Evolutionary conservation across 2,888 invertebrate genomes (phyloP).

Genomic region (Pseudolycoriella hygida): DNA sequence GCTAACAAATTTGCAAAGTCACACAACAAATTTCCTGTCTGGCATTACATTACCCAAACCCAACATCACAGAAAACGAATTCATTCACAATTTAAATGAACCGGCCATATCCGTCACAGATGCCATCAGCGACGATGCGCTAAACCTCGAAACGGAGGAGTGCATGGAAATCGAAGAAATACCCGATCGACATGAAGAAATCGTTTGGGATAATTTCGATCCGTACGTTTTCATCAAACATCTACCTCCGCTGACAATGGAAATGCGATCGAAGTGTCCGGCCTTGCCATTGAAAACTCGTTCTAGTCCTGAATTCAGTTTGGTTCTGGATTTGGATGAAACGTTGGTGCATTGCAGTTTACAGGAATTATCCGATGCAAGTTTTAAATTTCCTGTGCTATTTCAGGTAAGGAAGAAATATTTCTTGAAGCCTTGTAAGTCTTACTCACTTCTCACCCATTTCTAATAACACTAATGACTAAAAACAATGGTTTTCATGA

Average conservation of each 20-base stretch:
- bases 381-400: constrained; percentile 82
- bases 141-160: constrained; percentile 13
- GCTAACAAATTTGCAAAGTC: constrained; percentile 29
- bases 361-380: constrained; percentile 78
- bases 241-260: constrained; percentile 62
- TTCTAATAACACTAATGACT: no score
- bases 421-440: no score
- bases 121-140: constrained; percentile 8
- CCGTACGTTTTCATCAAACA: constrained; percentile 85
- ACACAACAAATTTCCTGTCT: constrained; percentile 33
- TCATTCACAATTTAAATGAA: neutral
- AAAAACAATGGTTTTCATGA: no score
- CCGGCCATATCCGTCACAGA: neutral
- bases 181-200: constrained; percentile 12
- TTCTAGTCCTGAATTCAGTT: constrained; percentile 82
- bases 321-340: constrained; percentile 66
- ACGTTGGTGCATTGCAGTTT: constrained; percentile 90
- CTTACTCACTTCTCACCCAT: no score
- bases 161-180: constrained; percentile 15
- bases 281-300: constrained; percentile 83
- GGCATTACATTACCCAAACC: constrained; percentile 25
- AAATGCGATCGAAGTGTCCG: constrained; percentile 43
- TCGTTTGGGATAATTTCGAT: constrained; percentile 65
- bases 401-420: constrained; percentile 40
- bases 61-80: neutral